Conservation (phyloP, 2,888 invertebrate species). For the Sericinus montela region DNA sequence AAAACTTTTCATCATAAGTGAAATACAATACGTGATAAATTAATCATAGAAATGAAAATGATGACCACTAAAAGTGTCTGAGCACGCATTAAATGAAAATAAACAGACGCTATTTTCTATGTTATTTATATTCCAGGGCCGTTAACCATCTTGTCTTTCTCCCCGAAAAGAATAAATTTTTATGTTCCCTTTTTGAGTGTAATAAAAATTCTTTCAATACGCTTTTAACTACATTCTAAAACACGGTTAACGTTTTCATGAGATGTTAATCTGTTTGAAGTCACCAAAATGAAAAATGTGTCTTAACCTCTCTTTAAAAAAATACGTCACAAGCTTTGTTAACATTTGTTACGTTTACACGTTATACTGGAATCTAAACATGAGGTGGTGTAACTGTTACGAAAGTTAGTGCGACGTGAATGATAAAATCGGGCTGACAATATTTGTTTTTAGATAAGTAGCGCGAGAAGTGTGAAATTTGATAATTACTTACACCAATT, state of each 20-base stretch:
- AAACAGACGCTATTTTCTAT: conserved; percentile 19
- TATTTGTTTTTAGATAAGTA: conserved; percentile 68
- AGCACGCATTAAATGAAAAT: conserved; percentile 24
- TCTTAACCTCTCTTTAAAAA: conserved; percentile 34
- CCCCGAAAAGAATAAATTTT: conserved; percentile 53
- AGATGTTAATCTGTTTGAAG: conserved; percentile 51
- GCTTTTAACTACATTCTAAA: conserved; percentile 54
- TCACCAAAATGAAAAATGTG: conserved; percentile 44
- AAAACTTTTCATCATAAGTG: background rate
- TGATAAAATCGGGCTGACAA: conserved; percentile 55
- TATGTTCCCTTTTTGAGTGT: conserved; percentile 52
- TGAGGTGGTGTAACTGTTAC: conserved; percentile 35
- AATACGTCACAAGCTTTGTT: background rate
- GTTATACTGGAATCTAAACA: conserved; percentile 25
- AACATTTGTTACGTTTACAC: conserved; percentile 34
- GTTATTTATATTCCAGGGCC: conserved; percentile 36
- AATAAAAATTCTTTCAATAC: conserved; percentile 64
- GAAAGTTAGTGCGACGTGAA: conserved; percentile 51
- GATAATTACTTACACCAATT: conserved; percentile 64
- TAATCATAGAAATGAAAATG: conserved; percentile 11
- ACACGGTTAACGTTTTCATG: conserved; percentile 43
- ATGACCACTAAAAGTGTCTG: conserved; percentile 8
- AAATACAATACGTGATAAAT: conserved; percentile 1
- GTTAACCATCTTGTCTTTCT: conserved; percentile 50
- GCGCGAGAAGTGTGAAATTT: conserved; percentile 64